Conservation (phyloP, 2,113 vertebrate species). For the Labeo catla region DNA sequence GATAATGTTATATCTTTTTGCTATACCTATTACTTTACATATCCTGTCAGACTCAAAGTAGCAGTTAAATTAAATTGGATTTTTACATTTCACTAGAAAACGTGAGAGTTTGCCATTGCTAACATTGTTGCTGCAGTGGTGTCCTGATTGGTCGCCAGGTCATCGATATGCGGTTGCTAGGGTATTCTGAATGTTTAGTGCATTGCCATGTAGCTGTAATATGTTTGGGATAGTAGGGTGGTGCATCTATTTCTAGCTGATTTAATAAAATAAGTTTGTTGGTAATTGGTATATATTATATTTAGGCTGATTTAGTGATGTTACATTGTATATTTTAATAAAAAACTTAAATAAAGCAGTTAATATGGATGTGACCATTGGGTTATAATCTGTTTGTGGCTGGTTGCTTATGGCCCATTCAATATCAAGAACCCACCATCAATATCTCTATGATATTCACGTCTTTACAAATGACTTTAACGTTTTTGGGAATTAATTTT, state of each 20-base stretch:
- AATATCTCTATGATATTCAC: too few relatives aligned
- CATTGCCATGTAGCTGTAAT: background rate
- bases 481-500: too few relatives aligned
- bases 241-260: too few relatives aligned
- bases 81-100: background rate
- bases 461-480: too few relatives aligned
- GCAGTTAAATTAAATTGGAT: background rate
- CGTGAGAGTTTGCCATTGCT: background rate
- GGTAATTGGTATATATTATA: too few relatives aligned
- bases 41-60: background rate
- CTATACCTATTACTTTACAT: background rate
- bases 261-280: too few relatives aligned
- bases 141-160: too few relatives aligned
- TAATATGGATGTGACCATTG: background rate
- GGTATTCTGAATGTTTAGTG: background rate
- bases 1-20: background rate
- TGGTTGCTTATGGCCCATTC: background rate
- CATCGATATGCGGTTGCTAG: too few relatives aligned
- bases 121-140: background rate
- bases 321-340: background rate
- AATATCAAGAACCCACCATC: too few relatives aligned
- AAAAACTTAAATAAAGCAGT: background rate
- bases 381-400: too few relatives aligned
- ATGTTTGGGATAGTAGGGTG: background rate
- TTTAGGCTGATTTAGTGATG: background rate